These are phyloP conservation scores for Dreissena rostriformis DNA, from an alignment of 1,140 invertebrate species.

Conservation along the genomic window DNA sequence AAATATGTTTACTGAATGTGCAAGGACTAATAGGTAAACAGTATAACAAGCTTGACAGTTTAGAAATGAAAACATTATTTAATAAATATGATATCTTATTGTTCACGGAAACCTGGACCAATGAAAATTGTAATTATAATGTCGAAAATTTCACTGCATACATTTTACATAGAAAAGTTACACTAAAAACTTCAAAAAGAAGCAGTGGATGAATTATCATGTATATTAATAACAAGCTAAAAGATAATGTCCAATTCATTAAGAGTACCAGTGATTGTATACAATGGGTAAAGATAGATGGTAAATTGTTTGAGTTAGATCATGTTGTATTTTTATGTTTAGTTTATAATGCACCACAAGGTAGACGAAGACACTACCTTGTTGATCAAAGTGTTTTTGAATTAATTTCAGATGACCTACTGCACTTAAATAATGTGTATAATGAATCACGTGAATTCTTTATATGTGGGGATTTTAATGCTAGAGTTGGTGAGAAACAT, in stretches of 20 bases:
- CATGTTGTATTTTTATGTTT: slow-evolving; percentile 27
- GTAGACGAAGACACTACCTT: slow-evolving; percentile 14
- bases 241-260: slow-evolving; percentile 10
- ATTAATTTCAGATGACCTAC: slow-evolving; percentile 8
- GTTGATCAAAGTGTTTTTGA: slow-evolving; percentile 18
- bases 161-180: slow-evolving; percentile 19
- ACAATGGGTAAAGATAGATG: slow-evolving; percentile 24
- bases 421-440: not conserved
- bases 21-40: slow-evolving; percentile 22
- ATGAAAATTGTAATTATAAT: slow-evolving; percentile 18
- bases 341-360: slow-evolving; percentile 27
- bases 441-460: slow-evolving; percentile 4
- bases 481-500: not conserved
- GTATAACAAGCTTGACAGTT: slow-evolving; percentile 30
- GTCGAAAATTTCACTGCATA: slow-evolving; percentile 4
- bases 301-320: slow-evolving; percentile 6
- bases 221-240: slow-evolving; percentile 18
- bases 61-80: slow-evolving; percentile 21
- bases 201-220: slow-evolving; percentile 26
- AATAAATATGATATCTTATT: slow-evolving; percentile 24
- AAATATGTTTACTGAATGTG: slow-evolving; percentile 31
- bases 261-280: not conserved
- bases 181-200: slow-evolving; percentile 4
- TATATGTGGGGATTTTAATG: not conserved
- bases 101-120: slow-evolving; percentile 28